Evolutionary conservation across 2,797 vertebrate species (phyloP).

Genomic region (Cryptoprocta ferox): DNA sequence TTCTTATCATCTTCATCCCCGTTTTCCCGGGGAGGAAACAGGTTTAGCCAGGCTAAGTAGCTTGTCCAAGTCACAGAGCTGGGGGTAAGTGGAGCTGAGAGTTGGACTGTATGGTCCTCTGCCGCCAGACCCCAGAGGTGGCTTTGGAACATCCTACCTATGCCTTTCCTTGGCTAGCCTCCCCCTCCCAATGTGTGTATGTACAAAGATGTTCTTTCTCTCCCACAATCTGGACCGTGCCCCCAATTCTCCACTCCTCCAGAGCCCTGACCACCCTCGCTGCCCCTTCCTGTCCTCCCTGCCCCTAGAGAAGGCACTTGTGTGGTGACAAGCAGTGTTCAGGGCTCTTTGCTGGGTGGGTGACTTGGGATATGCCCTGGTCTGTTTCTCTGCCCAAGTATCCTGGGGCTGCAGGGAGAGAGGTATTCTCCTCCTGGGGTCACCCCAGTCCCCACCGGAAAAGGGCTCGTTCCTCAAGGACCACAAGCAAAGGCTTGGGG

Average conservation of each 20-base stretch:
- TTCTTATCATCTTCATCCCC: neutral
- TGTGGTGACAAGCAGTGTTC: neutral
- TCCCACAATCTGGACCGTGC: neutral
- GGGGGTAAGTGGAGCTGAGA: neutral
- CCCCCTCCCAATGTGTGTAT: neutral
- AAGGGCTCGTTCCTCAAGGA: neutral
- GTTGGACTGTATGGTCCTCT: neutral
- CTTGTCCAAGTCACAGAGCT: neutral
- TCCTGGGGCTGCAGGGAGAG: neutral
- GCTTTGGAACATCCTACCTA: neutral
- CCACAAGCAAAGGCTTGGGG: neutral
- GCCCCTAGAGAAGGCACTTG: neutral
- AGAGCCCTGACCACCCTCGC: neutral
- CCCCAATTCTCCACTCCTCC: neutral
- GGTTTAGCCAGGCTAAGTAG: neutral
- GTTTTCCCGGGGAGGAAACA: conserved; percentile 8
- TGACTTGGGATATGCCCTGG: neutral
- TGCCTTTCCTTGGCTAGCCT: neutral
- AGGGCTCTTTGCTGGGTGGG: neutral
- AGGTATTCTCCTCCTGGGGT: neutral
- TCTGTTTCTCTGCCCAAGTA: neutral
- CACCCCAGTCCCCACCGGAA: neutral
- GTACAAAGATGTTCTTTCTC: neutral
- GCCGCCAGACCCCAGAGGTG: neutral
- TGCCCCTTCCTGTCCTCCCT: neutral